Conservation (phyloP, 2,113 vertebrate species). For the Nibea coibor region DNA sequence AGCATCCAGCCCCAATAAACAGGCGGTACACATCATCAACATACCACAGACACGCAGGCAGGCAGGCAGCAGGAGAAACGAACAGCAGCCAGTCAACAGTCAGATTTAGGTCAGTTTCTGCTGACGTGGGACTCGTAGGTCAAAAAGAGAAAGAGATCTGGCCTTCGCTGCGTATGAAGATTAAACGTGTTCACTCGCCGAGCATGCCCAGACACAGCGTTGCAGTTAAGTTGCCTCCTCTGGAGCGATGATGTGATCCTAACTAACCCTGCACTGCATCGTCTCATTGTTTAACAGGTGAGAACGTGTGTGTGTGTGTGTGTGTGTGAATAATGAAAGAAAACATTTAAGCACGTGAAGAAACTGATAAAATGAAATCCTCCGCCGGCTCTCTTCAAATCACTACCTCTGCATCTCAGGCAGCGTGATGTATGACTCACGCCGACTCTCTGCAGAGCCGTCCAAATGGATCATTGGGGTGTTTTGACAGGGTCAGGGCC, state of each 20-base stretch:
- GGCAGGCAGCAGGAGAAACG: constrained; percentile 6
- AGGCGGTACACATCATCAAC: constrained; percentile 52
- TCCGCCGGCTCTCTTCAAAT: background rate
- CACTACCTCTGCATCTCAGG: background rate
- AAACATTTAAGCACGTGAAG: background rate
- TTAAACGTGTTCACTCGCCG: background rate
- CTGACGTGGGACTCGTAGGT: too few species aligned
- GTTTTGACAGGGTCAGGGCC: constrained; percentile 16
- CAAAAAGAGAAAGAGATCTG: too few species aligned
- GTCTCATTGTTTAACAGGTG: background rate
- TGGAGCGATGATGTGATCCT: background rate
- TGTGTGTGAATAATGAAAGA: background rate
- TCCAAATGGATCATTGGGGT: background rate
- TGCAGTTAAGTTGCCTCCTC: background rate
- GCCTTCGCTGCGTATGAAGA: too few species aligned
- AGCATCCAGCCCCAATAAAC: constrained; percentile 62
- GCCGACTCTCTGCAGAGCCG: background rate
- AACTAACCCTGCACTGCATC: background rate
- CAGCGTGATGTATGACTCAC: background rate
- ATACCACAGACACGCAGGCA: constrained; percentile 43
- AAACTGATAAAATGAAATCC: background rate
- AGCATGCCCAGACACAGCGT: background rate
- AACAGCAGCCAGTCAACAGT: constrained; percentile 28
- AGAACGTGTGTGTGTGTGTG: background rate
- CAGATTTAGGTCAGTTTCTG: constrained; percentile 21